Evolutionary conservation across 2,888 invertebrate species (phyloP).

Genomic region (Prenolepis imparis): DNA sequence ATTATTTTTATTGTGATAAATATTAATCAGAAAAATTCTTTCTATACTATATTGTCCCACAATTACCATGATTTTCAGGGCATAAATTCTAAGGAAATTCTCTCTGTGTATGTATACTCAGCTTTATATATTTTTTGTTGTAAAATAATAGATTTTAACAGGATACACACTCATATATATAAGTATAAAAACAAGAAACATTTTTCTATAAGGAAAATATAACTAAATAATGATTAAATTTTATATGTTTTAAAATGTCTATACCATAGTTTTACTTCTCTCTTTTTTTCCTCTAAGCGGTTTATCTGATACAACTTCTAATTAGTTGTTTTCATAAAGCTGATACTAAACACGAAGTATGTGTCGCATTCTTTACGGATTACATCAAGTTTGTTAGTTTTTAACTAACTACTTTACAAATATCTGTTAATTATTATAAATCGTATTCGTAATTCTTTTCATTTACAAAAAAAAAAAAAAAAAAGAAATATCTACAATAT

Average conservation of each 20-base stretch:
- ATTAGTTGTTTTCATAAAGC: slow-evolving; percentile 67
- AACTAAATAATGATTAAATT: background rate
- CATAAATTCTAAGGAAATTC: too few relatives aligned
- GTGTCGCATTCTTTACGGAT: slow-evolving; percentile 42
- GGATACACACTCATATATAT: background rate
- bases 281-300: slow-evolving; percentile 56
- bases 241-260: slow-evolving; percentile 62
- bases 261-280: slow-evolving; percentile 53
- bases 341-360: slow-evolving; percentile 47
- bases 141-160: slow-evolving; percentile 5
- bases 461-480: background rate
- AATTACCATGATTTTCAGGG: too few relatives aligned
- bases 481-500: slow-evolving; percentile 1
- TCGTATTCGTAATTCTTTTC: background rate
- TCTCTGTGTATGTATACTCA: background rate
- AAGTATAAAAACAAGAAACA: background rate
- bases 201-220: background rate
- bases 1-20: too few relatives aligned
- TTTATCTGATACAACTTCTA: slow-evolving; percentile 67
- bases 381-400: slow-evolving; percentile 7
- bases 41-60: too few relatives aligned
- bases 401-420: background rate
- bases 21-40: too few relatives aligned
- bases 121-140: background rate
- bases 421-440: slow-evolving; percentile 26